Evolutionary conservation across 2,797 vertebrate genomes (phyloP).

Genomic region (Lutra lutra): DNA sequence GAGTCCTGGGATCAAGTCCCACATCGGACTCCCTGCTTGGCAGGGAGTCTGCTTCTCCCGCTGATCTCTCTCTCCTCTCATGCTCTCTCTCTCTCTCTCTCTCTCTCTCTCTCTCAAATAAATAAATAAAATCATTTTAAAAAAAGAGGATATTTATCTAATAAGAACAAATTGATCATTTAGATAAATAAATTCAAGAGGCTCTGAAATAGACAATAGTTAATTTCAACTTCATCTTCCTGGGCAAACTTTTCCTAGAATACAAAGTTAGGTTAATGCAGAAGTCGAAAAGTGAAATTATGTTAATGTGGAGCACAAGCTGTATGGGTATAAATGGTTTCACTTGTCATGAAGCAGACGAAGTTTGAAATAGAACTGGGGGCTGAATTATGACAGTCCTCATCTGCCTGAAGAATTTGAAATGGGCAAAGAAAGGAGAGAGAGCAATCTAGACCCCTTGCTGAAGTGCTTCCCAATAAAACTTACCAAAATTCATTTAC

Average conservation of each 20-base stretch:
- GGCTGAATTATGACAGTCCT: background rate
- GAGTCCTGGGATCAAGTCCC: too few species aligned
- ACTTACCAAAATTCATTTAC: background rate
- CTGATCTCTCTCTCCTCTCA: too few species aligned
- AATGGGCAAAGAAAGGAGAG: background rate
- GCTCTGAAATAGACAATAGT: conserved; percentile 4
- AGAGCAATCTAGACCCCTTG: background rate
- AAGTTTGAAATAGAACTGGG: conserved; percentile 6
- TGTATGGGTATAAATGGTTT: background rate
- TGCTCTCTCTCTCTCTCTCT: too few species aligned
- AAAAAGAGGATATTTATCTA: conserved; percentile 19
- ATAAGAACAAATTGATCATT: conserved; percentile 43
- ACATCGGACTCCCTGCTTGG: too few species aligned
- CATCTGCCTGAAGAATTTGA: background rate
- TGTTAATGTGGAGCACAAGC: background rate
- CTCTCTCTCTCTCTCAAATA: too few species aligned
- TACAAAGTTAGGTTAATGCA: background rate
- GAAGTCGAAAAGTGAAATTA: conserved; percentile 29
- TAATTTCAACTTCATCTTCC: conserved; percentile 17
- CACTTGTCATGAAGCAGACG: background rate
- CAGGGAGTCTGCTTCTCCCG: too few species aligned
- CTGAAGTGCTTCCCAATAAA: background rate
- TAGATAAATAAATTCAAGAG: background rate
- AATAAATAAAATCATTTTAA: too few species aligned
- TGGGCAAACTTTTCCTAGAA: conserved; percentile 34